Percentiles rank a stretch among this genome's conserved stretches.
These are phyloP conservation scores for Emydoidea blandingii DNA, from an alignment of 2,797 vertebrate genomes.

Conservation along the genomic window DNA sequence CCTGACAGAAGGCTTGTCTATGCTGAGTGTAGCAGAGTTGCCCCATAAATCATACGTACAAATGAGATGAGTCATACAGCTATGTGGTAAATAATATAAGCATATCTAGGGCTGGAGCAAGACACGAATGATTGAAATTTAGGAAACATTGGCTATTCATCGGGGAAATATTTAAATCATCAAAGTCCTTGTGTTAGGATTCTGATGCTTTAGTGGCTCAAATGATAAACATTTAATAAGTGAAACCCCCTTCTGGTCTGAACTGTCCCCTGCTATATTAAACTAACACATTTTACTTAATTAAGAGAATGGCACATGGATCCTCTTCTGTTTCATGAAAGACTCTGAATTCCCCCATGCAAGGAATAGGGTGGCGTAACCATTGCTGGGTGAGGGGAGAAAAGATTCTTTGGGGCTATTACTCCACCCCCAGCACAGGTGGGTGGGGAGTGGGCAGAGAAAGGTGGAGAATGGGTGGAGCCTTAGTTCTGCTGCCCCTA, in stretches of 20 bases:
- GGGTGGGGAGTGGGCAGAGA: fast-evolving
- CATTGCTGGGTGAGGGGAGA: not conserved
- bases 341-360: not conserved
- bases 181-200: slow-evolving; percentile 43
- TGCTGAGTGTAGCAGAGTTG: slow-evolving; percentile 1
- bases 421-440: not conserved
- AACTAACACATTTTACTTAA: not conserved
- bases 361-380: not conserved
- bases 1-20: not conserved
- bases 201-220: slow-evolving; percentile 37
- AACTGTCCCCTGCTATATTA: not conserved
- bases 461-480: not conserved
- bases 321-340: not conserved
- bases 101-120: slow-evolving; percentile 4
- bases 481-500: not conserved
- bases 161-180: slow-evolving; percentile 61
- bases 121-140: slow-evolving; percentile 33
- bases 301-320: fast-evolving
- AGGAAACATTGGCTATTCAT: slow-evolving; percentile 34
- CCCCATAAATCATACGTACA: slow-evolving; percentile 26
- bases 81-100: slow-evolving; percentile 59
- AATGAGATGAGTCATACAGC: not conserved
- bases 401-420: fast-evolving
- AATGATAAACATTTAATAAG: slow-evolving; percentile 47
- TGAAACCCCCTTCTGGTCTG: slow-evolving; percentile 6